A percentile compares a stretch with the other conserved stretches of the same genome.
Conservation (phyloP, 2,113 vertebrate genomes). For the Cololabis saira region DNA sequence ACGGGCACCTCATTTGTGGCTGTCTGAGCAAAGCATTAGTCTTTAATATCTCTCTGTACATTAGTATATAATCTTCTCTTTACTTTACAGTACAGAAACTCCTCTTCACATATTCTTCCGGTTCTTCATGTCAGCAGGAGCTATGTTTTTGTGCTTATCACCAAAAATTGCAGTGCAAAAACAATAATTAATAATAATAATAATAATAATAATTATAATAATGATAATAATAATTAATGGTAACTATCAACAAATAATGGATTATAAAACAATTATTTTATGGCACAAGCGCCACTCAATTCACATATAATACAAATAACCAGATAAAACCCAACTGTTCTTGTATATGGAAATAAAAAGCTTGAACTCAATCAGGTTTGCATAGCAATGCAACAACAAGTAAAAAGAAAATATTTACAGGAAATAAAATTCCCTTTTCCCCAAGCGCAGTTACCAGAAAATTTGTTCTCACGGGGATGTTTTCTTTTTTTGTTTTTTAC, state of each 20-base stretch:
- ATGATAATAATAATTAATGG: conserved; percentile 77
- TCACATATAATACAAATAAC: conserved; percentile 99
- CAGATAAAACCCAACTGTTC: conserved; percentile 90
- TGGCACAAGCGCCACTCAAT: conserved; percentile 98
- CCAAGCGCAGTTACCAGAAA: conserved; percentile 75
- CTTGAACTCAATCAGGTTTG: conserved; percentile 93
- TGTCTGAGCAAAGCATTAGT: conserved; percentile 64
- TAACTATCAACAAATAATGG: conserved; percentile 88
- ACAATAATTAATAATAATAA: conserved; percentile 85
- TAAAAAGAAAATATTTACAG: conserved; percentile 95
- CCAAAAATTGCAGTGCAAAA: conserved; percentile 99
- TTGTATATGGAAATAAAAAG: conserved; percentile 84
- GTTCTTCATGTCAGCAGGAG: conserved; percentile 98
- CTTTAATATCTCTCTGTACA: conserved; percentile 86
- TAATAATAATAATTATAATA: conserved; percentile 74
- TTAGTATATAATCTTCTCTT: conserved; percentile 83
- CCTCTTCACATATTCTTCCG: conserved; percentile 92
- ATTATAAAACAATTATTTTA: conserved; percentile 95
- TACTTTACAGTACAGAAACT: conserved; percentile 94
- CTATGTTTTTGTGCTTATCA: conserved; percentile 99
- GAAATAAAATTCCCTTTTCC: conserved; percentile 85
- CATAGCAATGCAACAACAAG: conserved; percentile 99
- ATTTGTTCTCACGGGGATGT: conserved; percentile 65
- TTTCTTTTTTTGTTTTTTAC: conserved; percentile 67
- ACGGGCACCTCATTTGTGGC: conserved; percentile 51